Evolutionary conservation across 2,888 invertebrate genomes (phyloP).

Genomic region (Aspidapion aeneum): DNA sequence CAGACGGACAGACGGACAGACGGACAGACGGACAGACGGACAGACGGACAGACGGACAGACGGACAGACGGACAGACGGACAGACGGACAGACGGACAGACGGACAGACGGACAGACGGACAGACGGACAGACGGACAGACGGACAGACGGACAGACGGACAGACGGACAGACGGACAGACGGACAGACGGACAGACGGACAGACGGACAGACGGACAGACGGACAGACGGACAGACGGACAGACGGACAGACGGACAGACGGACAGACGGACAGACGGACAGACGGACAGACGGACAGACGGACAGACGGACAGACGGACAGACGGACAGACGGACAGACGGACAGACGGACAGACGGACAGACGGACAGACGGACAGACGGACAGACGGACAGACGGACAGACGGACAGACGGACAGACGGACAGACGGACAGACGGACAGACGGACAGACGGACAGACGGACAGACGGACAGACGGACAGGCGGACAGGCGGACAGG

Average conservation of each 20-base stretch:
- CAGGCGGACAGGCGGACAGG: conserved; percentile 13
- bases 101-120: conserved; percentile 12
- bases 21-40: conserved; percentile 13
- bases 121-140: conserved; percentile 15
- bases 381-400: conserved; percentile 15
- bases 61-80: conserved; percentile 15
- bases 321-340: conserved; percentile 14
- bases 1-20: conserved; percentile 13
- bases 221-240: conserved; percentile 14
- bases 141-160: conserved; percentile 14
- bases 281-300: conserved; percentile 16
- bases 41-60: conserved; percentile 15
- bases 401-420: conserved; percentile 15
- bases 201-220: conserved; percentile 15
- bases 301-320: conserved; percentile 7
- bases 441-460: conserved; percentile 15
- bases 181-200: conserved; percentile 13
- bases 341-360: conserved; percentile 12
- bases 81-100: conserved; percentile 13
- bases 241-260: conserved; percentile 15
- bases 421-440: conserved; percentile 9
- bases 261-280: conserved; percentile 14
- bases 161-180: conserved; percentile 15
- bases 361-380: conserved; percentile 13
- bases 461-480: conserved; percentile 12